Base-by-base conservation (phyloP, 2,888 invertebrate genomes). In the Lithosia quadra region DNA sequence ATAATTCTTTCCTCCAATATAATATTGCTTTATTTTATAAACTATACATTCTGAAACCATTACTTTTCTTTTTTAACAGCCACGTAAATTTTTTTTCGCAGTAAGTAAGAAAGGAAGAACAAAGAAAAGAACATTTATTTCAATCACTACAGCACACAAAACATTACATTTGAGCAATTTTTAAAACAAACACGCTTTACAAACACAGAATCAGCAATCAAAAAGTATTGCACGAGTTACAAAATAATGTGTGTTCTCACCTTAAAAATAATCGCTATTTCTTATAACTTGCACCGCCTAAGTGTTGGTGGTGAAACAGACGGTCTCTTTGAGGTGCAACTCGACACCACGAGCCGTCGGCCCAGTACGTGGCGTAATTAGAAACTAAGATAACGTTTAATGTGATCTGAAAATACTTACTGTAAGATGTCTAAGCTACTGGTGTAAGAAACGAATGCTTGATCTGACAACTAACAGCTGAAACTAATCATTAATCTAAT, bases 281-380 rank as follows among this genome's bases (percentile, higher is more conserved):
- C 70, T 69, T 64, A 15, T 77, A 39, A 74, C 76, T 87, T 84
- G 59, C 0, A 71, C 86, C 84, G 74, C 36, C 64, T 57, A 55
- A 60, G 61, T 72, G 70, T 79, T 80, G 73, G 69, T 81, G 63
- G 77, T 78, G 77, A 84, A 87, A 89, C 89, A 89, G 85, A 88
- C 88, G 82, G 82, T 74, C 74, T 77, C 88, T 89, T 89, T 90
- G 86, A 88, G 78, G 72, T 77, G 89, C 67, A 88, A 89, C 81
- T 76, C 79, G 84, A 90, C 87, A 88, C 88, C 84, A 72, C 76
- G 74, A 80, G 80, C 80, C 80, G 78, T 76, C 75, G 68, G 73
- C 68, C 56, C 65, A 69, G 68, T 73, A 69, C 70, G 62, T 72
- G 65, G 75, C 72, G 81, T 81, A 77, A 80, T 81, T 81, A 79